phyloP scores from a whole-genome alignment of 2,888 invertebrate genomes.

The Ypsolopha sequella region DNA sequence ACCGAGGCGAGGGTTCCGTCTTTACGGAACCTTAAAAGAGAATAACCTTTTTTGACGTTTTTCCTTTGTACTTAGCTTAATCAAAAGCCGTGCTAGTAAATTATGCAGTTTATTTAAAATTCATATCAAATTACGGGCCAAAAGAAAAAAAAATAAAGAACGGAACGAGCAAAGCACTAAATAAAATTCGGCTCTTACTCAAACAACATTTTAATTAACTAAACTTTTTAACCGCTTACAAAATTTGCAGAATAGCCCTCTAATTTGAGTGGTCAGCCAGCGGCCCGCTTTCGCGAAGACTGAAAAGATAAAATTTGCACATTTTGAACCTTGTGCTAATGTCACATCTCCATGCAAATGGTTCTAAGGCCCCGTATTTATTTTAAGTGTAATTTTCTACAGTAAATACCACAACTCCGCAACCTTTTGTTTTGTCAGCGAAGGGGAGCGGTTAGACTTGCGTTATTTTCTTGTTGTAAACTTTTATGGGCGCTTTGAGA shows the following conservation, averaged over 20 bases:
- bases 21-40: too few relatives aligned
- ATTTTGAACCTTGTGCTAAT: constrained; percentile 33
- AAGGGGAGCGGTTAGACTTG: not conserved
- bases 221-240: constrained; percentile 4
- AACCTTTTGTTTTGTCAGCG: constrained; percentile 16
- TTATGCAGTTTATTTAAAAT: too few relatives aligned
- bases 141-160: not conserved
- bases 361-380: constrained; percentile 53
- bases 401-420: constrained; percentile 60
- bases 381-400: constrained; percentile 56
- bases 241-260: constrained; percentile 9
- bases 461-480: constrained; percentile 8
- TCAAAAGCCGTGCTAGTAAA: too few relatives aligned
- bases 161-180: not conserved
- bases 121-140: not conserved
- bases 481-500: constrained; percentile 5
- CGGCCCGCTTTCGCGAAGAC: not conserved
- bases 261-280: constrained; percentile 17
- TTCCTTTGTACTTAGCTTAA: not conserved
- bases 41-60: not conserved
- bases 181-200: constrained; percentile 2
- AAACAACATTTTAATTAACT: constrained; percentile 6
- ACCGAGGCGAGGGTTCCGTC: too few relatives aligned
- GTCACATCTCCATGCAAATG: constrained; percentile 70
- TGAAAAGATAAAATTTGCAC: constrained; percentile 2